Conservation (phyloP, 2,797 vertebrate species). For the Chiropotes sagulatus region DNA sequence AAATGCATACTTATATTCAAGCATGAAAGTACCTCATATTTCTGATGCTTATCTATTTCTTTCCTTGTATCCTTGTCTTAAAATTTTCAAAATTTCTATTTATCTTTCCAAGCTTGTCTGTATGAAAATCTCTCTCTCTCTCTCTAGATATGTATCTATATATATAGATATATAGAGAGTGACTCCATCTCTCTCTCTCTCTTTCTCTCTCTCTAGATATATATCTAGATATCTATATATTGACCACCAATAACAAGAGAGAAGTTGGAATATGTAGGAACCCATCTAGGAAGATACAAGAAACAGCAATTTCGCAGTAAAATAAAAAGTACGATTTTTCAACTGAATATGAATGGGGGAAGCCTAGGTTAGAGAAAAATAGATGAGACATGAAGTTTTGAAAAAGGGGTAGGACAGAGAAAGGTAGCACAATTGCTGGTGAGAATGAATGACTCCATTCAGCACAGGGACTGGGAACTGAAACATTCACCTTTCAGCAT, state of each 20-base stretch:
- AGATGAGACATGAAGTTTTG: not conserved
- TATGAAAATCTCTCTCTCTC: not conserved
- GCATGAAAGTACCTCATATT: not conserved
- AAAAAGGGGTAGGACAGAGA: fast-evolving
- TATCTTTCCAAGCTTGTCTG: not conserved
- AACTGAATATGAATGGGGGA: fast-evolving
- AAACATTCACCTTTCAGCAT: not conserved
- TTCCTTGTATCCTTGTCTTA: not conserved
- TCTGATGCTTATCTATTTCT: not conserved
- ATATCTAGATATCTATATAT: no score
- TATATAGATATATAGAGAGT: no score
- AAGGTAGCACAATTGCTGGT: fast-evolving
- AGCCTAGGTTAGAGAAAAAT: not conserved
- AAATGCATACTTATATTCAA: not conserved
- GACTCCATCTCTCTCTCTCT: no score
- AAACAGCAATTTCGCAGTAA: not conserved
- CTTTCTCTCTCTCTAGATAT: no score
- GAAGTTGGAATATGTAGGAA: not conserved
- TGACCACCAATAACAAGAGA: not conserved
- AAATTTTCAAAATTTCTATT: not conserved
- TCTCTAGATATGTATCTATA: no score
- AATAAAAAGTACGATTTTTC: not conserved
- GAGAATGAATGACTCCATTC: not conserved
- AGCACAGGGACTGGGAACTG: no score
- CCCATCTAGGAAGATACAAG: no score